Conservation (phyloP, 2,113 vertebrate genomes). For the Collichthys lucidus region DNA sequence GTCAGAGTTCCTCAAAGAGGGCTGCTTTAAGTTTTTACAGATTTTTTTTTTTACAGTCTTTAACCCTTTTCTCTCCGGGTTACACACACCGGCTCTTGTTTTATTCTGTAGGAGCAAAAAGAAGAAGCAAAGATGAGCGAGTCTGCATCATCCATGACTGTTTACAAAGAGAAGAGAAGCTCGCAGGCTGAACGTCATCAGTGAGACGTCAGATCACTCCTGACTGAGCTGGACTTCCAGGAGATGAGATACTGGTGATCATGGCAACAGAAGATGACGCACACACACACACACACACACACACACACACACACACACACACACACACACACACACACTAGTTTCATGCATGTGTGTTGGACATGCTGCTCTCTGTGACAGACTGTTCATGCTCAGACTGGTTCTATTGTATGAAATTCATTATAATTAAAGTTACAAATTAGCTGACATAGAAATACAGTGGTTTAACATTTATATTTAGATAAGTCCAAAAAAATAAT, state of each 20-base stretch:
- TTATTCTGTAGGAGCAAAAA: neutral
- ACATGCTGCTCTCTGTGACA: neutral
- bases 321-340: too few relatives aligned
- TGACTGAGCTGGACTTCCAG: constrained; percentile 21
- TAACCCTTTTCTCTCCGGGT: too few relatives aligned
- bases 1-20: too few relatives aligned
- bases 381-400: constrained; percentile 37
- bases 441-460: neutral
- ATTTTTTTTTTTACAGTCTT: too few relatives aligned
- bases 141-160: constrained; percentile 12
- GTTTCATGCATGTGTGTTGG: neutral
- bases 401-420: neutral
- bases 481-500: too few relatives aligned
- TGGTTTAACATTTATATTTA: neutral
- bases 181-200: constrained; percentile 10
- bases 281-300: constrained; percentile 7
- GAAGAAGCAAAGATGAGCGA: neutral
- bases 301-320: constrained; percentile 14
- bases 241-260: constrained; percentile 12
- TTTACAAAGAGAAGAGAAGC: constrained; percentile 25
- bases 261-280: constrained; percentile 9
- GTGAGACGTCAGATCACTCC: neutral
- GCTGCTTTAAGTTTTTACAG: too few relatives aligned
- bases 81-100: too few relatives aligned
- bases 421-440: neutral